These are phyloP conservation scores for Mus pahari DNA, from an alignment of 2,113 vertebrate species.

Conservation along the genomic window DNA sequence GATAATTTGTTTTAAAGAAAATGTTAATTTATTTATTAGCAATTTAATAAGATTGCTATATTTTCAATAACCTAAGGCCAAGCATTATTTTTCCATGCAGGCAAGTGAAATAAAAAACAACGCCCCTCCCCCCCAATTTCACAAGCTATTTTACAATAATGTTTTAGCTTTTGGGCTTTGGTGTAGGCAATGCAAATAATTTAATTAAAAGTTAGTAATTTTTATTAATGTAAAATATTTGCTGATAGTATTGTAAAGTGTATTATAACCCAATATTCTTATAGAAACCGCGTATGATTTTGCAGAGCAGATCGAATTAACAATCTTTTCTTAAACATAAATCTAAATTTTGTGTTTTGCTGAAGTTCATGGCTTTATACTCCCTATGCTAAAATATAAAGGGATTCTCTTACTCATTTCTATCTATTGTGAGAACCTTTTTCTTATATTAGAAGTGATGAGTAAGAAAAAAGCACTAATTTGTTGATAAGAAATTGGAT, in stretches of 20 bases:
- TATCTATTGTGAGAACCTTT: not conserved
- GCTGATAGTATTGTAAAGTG: slow-evolving; percentile 26
- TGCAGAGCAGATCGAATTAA: slow-evolving; percentile 13
- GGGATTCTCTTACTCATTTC: not conserved
- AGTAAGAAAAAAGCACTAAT: not conserved
- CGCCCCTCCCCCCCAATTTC: not conserved
- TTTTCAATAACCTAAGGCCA: slow-evolving; percentile 67
- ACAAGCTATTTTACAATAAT: slow-evolving; percentile 72
- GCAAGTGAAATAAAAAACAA: not conserved
- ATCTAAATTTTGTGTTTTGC: slow-evolving; percentile 31
- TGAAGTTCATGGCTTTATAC: slow-evolving; percentile 30
- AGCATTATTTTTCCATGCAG: slow-evolving; percentile 54
- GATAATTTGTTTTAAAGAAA: slow-evolving; percentile 71
- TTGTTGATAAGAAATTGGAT: not conserved
- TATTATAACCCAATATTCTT: slow-evolving; percentile 23
- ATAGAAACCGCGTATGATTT: slow-evolving; percentile 4
- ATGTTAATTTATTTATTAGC: slow-evolving; percentile 76
- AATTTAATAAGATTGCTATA: slow-evolving; percentile 77
- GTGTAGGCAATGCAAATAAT: slow-evolving; percentile 52
- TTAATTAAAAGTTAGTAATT: slow-evolving; percentile 67
- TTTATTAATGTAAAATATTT: slow-evolving; percentile 58
- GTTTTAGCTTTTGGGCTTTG: slow-evolving; percentile 66
- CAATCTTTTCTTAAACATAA: not conserved
- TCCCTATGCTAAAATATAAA: not conserved
- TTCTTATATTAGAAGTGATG: not conserved